A percentile compares a stretch with the other conserved stretches of the same genome.
Conservation (phyloP, 2,113 vertebrate genomes). For the Nansenia antarctica region DNA sequence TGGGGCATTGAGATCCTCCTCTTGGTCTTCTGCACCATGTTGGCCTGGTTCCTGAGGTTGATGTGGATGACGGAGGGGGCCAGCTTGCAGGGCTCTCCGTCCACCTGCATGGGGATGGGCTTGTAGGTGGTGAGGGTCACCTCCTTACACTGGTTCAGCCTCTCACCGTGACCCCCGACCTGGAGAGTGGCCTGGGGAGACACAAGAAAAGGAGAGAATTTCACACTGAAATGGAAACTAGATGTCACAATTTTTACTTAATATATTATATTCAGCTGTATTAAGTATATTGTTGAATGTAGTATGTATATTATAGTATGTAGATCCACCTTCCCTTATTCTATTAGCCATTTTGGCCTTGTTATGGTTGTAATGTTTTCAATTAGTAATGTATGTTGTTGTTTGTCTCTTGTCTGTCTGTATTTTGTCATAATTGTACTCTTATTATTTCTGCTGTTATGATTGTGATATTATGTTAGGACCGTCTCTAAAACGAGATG, state of each 20-base stretch:
- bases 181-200: slow-evolving; percentile 88
- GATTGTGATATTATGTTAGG: too few relatives aligned
- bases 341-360: too few relatives aligned
- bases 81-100: slow-evolving; percentile 93
- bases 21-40: slow-evolving; percentile 97
- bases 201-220: neutral
- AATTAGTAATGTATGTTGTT: too few relatives aligned
- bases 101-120: slow-evolving; percentile 97
- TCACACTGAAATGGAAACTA: neutral
- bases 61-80: slow-evolving; percentile 88
- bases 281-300: too few relatives aligned
- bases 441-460: too few relatives aligned
- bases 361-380: too few relatives aligned
- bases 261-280: neutral
- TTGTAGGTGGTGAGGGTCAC: slow-evolving; percentile 89
- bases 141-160: slow-evolving; percentile 90
- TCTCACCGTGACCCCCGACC: slow-evolving; percentile 93
- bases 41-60: slow-evolving; percentile 89
- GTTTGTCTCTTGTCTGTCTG: too few relatives aligned
- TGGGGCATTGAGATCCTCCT: slow-evolving; percentile 87
- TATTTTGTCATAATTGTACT: too few relatives aligned
- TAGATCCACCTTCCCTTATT: too few relatives aligned
- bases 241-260: too few relatives aligned
- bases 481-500: too few relatives aligned
- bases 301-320: too few relatives aligned